phyloP scores from a whole-genome alignment of 2,797 vertebrate species.

The Tamandua tetradactyla region DNA sequence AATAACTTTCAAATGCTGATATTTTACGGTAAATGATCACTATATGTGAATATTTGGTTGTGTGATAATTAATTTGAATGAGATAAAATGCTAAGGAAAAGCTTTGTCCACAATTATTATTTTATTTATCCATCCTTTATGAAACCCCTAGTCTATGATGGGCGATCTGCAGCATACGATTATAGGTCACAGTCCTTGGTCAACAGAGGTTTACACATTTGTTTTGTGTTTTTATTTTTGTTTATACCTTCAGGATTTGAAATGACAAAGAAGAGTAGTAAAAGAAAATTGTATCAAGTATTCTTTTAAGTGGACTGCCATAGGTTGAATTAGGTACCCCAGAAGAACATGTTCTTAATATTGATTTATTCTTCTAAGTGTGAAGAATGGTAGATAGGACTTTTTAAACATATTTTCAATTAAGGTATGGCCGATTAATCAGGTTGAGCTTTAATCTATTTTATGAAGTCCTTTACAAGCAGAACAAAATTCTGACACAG shows the following conservation, averaged over 20 bases:
- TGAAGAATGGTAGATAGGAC: too few species aligned
- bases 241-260: slow-evolving; percentile 16
- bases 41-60: not conserved
- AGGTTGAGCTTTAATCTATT: too few species aligned
- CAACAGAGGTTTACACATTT: not conserved
- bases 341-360: too few species aligned
- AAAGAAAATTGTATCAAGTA: slow-evolving; percentile 28
- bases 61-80: not conserved
- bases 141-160: not conserved
- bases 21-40: not conserved
- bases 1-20: slow-evolving; percentile 31
- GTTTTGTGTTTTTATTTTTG: not conserved
- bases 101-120: slow-evolving; percentile 2
- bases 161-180: not conserved
- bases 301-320: not conserved
- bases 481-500: too few species aligned
- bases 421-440: too few species aligned
- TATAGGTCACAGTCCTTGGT: not conserved
- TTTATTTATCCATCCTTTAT: slow-evolving; percentile 12
- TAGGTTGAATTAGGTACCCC: too few species aligned
- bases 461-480: too few species aligned
- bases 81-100: slow-evolving; percentile 29
- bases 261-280: slow-evolving; percentile 4
- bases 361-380: too few species aligned
- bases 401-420: too few species aligned